phyloP scores from a whole-genome alignment of 2,888 invertebrate species.

The Ichneumoninae sp. region DNA sequence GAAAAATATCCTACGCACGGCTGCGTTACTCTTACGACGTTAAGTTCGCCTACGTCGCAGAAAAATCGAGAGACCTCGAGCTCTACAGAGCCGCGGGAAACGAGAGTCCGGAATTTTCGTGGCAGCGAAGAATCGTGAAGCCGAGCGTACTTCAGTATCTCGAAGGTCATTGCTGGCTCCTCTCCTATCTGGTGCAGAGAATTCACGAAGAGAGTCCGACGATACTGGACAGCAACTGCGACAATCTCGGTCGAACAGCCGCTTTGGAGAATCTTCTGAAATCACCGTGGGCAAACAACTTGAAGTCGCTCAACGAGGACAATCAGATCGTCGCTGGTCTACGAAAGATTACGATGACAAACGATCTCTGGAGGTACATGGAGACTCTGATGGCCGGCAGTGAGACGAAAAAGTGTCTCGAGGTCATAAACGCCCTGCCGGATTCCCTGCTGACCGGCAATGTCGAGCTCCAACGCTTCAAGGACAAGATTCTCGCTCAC shows the following conservation, averaged over 20 bases:
- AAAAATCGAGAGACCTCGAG: constrained; percentile 33
- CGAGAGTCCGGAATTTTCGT: constrained; percentile 55
- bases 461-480: constrained; percentile 86
- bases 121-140: constrained; percentile 79
- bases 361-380: constrained; percentile 86
- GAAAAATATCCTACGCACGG: constrained; percentile 57
- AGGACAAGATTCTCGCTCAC: constrained; percentile 87
- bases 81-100: neutral
- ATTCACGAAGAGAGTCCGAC: constrained; percentile 86
- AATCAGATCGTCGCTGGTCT: constrained; percentile 88
- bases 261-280: constrained; percentile 87
- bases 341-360: constrained; percentile 86
- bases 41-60: constrained; percentile 71
- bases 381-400: constrained; percentile 84
- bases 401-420: constrained; percentile 83
- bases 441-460: constrained; percentile 86
- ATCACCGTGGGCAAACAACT: constrained; percentile 85
- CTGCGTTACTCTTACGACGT: constrained; percentile 71
- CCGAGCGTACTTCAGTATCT: constrained; percentile 88
- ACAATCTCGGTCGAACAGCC: constrained; percentile 85
- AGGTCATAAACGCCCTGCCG: constrained; percentile 87
- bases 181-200: constrained; percentile 89
- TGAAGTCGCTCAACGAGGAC: constrained; percentile 86
- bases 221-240: constrained; percentile 86
- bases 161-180: constrained; percentile 88